phyloP scores from a whole-genome alignment of 2,797 vertebrate genomes.

The Distichodus sexfasciatus region DNA sequence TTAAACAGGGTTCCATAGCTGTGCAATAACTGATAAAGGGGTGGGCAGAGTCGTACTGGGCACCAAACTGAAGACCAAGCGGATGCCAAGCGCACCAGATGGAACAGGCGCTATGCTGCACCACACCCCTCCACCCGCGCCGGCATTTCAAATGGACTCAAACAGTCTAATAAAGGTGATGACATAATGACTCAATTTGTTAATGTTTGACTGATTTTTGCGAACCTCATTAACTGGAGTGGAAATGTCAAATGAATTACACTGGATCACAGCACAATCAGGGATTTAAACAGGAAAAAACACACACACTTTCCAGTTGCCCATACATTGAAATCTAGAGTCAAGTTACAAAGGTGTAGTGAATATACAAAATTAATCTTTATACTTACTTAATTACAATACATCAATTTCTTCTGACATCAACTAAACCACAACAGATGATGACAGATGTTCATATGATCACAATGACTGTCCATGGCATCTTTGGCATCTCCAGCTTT shows the following conservation, averaged over 20 bases:
- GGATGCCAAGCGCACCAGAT: conserved; percentile 52
- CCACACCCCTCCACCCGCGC: conserved; percentile 41
- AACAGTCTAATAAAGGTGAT: conserved; percentile 36
- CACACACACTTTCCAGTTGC: neutral
- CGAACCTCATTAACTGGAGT: conserved; percentile 20
- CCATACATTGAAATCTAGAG: neutral
- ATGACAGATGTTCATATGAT: conserved; percentile 14
- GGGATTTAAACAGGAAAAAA: neutral
- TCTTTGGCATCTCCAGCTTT: no score
- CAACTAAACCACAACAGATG: neutral
- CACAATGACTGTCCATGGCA: conserved; percentile 10
- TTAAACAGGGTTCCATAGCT: neutral
- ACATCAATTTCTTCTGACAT: neutral
- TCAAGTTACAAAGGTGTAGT: neutral
- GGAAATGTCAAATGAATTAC: conserved; percentile 37
- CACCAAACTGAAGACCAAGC: conserved; percentile 17
- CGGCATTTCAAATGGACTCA: conserved; percentile 35
- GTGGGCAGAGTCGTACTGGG: conserved; percentile 19
- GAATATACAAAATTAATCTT: neutral
- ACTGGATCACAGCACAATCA: conserved; percentile 16
- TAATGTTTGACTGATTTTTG: conserved; percentile 15
- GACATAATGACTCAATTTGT: conserved; percentile 39
- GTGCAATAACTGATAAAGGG: conserved; percentile 30
- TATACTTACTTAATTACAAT: neutral
- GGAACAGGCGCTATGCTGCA: conserved; percentile 39